Conservation (phyloP, 2,888 invertebrate species). For the Troilus luridus region DNA sequence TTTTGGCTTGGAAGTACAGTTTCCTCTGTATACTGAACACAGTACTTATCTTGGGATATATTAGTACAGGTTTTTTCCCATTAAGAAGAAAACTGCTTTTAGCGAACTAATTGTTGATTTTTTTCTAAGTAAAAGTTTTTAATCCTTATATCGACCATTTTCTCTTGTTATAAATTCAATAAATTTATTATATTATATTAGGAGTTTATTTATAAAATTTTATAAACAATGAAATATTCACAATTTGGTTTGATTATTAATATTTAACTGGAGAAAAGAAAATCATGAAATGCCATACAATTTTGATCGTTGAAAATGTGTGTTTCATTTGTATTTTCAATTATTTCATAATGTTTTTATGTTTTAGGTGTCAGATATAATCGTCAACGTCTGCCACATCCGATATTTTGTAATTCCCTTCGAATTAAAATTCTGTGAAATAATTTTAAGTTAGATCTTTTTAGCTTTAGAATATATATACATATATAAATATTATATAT, state of each 20-base stretch:
- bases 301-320: conserved; percentile 11
- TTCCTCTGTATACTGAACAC: too few species aligned
- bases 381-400: conserved; percentile 47
- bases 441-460: conserved; percentile 54
- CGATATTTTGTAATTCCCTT: conserved; percentile 56
- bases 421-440: conserved; percentile 55
- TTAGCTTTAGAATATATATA: conserved; percentile 57
- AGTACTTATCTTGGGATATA: too few species aligned
- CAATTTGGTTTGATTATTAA: neutral
- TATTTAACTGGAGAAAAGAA: neutral
- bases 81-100: too few species aligned
- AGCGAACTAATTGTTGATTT: too few species aligned
- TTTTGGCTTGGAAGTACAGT: too few species aligned
- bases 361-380: conserved; percentile 49
- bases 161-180: neutral
- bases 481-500: conserved; percentile 48
- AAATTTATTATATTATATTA: neutral
- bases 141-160: too few species aligned
- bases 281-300: conserved; percentile 2
- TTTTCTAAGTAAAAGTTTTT: too few species aligned
- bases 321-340: neutral
- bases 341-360: conserved; percentile 36
- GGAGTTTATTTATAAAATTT: neutral
- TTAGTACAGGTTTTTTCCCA: too few species aligned
- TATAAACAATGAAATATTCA: neutral